phyloP scores from a whole-genome alignment of 2,888 invertebrate genomes.

The Lochmaea capreae region DNA sequence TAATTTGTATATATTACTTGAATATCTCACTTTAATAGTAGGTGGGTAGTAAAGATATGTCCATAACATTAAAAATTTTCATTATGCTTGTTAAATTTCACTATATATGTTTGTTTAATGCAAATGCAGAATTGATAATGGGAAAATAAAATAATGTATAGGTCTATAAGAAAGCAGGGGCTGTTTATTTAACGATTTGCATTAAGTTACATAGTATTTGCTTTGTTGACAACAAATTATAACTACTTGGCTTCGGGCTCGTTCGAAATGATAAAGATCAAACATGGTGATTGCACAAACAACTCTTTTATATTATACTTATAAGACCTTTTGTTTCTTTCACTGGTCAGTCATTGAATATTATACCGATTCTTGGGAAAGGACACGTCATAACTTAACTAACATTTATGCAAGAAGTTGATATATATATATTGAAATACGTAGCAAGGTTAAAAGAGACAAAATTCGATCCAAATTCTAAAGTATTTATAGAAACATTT shows the following conservation, averaged over 20 bases:
- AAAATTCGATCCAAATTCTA: not conserved
- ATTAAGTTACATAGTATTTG: conserved; percentile 29
- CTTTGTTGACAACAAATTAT: conserved; percentile 35
- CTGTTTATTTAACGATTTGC: conserved; percentile 37
- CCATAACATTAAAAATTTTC: conserved; percentile 22
- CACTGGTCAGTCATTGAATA: not conserved
- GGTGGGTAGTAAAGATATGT: conserved; percentile 23
- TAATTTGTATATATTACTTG: conserved; percentile 22
- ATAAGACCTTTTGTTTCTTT: not conserved
- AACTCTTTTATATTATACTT: not conserved
- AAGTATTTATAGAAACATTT: not conserved
- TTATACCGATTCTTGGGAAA: not conserved
- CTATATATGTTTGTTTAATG: conserved; percentile 17
- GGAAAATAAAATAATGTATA: conserved; percentile 18
- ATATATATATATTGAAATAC: not conserved
- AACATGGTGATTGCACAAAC: not conserved
- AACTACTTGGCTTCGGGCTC: conserved; percentile 16
- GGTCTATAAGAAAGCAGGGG: conserved; percentile 35
- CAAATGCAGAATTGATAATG: conserved; percentile 35
- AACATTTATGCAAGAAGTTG: not conserved
- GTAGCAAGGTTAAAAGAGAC: not conserved
- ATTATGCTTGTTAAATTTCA: conserved; percentile 19
- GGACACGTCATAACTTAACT: not conserved
- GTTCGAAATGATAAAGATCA: conserved; percentile 8
- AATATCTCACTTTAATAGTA: conserved; percentile 21